phyloP scores from a whole-genome alignment of 2,888 invertebrate species.

The Pristionchus entomophagus region DNA sequence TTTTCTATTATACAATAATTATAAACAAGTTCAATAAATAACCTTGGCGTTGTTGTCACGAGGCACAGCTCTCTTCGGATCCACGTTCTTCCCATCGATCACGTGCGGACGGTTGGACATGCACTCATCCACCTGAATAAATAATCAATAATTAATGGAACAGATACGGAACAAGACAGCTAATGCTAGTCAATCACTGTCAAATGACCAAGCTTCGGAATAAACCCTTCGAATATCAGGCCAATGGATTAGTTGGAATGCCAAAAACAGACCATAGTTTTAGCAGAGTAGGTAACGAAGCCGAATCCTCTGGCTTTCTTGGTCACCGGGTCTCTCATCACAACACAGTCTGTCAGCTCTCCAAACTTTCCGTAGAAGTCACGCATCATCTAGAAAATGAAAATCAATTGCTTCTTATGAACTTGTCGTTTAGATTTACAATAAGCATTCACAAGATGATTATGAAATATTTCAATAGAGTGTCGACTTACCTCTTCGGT shows the following conservation, averaged over 20 bases:
- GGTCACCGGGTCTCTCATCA: constrained; percentile 95
- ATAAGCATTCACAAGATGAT: not conserved
- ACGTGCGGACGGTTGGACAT: constrained; percentile 87
- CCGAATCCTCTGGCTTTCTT: constrained; percentile 96
- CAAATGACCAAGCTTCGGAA: too few species aligned
- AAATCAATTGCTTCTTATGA: too few species aligned
- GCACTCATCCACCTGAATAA: constrained; percentile 88
- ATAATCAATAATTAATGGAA: too few species aligned
- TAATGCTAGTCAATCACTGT: too few species aligned
- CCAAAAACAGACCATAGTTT: constrained; percentile 54
- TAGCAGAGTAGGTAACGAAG: constrained; percentile 90
- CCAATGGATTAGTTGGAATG: too few species aligned
- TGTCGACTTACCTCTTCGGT: constrained; percentile 62
- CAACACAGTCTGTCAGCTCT: constrained; percentile 94
- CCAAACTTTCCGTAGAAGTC: constrained; percentile 83
- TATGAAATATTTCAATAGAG: not conserved
- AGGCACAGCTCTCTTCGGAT: constrained; percentile 93
- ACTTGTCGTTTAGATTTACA: not conserved
- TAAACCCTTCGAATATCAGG: too few species aligned
- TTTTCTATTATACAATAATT: too few species aligned
- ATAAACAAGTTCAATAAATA: too few species aligned
- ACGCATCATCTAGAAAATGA: constrained; percentile 51
- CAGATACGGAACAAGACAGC: too few species aligned
- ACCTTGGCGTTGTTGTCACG: constrained; percentile 15
- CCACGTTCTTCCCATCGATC: constrained; percentile 93